Conservation (phyloP, 2,113 vertebrate genomes). For the Dasyornis broadbenti region DNA sequence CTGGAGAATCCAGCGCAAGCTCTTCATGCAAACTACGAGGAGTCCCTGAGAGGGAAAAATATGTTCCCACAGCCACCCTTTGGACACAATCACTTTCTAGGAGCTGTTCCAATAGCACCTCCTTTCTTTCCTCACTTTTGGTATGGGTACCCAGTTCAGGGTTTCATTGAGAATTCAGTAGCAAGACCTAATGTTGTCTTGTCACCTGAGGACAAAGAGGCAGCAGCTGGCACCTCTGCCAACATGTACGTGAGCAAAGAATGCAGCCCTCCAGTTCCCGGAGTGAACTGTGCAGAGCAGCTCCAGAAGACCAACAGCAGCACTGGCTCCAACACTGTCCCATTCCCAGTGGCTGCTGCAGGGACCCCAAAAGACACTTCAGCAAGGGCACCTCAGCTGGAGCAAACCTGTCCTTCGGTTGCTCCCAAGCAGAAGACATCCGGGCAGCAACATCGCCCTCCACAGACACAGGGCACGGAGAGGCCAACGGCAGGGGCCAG, state of each 20-base stretch:
- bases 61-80: conserved; percentile 59
- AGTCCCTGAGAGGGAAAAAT: conserved; percentile 63
- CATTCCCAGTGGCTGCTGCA: not conserved
- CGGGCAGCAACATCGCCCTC: not conserved
- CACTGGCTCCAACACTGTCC: not conserved
- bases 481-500: not conserved
- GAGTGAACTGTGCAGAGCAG: conserved; percentile 6
- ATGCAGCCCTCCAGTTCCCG: not conserved
- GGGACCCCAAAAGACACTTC: not conserved
- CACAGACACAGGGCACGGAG: not conserved
- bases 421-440: conserved; percentile 25
- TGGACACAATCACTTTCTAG: conserved; percentile 67
- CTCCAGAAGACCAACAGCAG: conserved; percentile 32
- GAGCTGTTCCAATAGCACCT: conserved; percentile 70
- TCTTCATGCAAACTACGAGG: conserved; percentile 70
- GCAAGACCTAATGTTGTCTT: conserved; percentile 67
- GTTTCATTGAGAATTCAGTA: conserved; percentile 74
- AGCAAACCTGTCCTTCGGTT: not conserved
- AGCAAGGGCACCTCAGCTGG: conserved; percentile 21
- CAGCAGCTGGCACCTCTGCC: conserved; percentile 14
- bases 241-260: conserved; percentile 50
- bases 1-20: conserved; percentile 60
- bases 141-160: conserved; percentile 78
- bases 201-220: conserved; percentile 67
- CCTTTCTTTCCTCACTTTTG: conserved; percentile 71